Conservation (phyloP, 2,888 invertebrate species). For the Drosophila macrothrix region DNA sequence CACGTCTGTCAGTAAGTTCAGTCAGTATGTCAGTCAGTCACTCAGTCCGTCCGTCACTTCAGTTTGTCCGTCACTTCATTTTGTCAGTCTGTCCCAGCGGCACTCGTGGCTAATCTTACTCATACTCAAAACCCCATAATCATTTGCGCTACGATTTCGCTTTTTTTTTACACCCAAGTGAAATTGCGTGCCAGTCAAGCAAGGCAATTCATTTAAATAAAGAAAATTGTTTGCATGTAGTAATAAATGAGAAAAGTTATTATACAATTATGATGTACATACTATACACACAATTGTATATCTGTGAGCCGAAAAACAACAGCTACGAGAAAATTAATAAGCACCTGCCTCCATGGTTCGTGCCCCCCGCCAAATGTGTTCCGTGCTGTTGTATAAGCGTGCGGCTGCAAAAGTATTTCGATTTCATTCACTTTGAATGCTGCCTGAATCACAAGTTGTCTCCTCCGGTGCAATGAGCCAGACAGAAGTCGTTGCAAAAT, state of each 20-base stretch:
- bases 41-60: slow-evolving; percentile 31
- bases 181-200: slow-evolving; percentile 75
- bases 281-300: slow-evolving; percentile 13
- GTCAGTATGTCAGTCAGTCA: slow-evolving; percentile 28
- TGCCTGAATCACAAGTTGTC: not conserved
- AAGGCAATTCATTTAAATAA: slow-evolving; percentile 74
- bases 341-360: slow-evolving; percentile 62
- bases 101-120: slow-evolving; percentile 14
- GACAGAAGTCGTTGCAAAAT: not conserved
- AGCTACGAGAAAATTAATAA: slow-evolving; percentile 23
- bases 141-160: slow-evolving; percentile 53
- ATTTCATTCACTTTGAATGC: slow-evolving; percentile 10
- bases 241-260: slow-evolving; percentile 74
- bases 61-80: slow-evolving; percentile 12
- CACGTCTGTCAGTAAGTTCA: slow-evolving; percentile 38
- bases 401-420: not conserved
- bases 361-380: slow-evolving; percentile 57
- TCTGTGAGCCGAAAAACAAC: slow-evolving; percentile 17
- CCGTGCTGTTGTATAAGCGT: slow-evolving; percentile 24
- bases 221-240: slow-evolving; percentile 69
- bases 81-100: slow-evolving; percentile 16
- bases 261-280: slow-evolving; percentile 68
- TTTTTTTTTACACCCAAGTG: slow-evolving; percentile 56
- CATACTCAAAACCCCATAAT: slow-evolving; percentile 46
- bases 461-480: not conserved